Base-by-base conservation (phyloP, 2,888 invertebrate species). In the Plutella xylostella region DNA sequence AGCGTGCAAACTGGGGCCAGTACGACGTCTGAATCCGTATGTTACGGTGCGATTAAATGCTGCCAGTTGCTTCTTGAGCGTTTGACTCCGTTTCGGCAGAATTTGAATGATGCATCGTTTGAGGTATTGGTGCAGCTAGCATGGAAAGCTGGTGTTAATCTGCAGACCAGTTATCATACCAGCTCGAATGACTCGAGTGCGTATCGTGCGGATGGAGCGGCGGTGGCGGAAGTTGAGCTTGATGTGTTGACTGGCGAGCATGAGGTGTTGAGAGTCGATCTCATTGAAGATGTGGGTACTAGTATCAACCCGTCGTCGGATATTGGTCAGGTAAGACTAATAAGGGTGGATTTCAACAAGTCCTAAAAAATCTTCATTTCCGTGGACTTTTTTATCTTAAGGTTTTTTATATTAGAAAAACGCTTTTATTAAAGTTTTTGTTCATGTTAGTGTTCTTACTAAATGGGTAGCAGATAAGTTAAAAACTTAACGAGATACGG, bases 241-340 rank as follows among this genome's bases (percentile, higher is more conserved):
- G 90, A 90, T 61, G 58, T 89, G 4, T 63, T 90, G 37, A 90
- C 90, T 1, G 90, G 90, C 4, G 86, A 88, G 55, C 77, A 85
- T 48, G 62, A 85, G 45, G 60, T 87, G 31, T 57, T 55, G 1
- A 65, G 87, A 46, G 86, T 86, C 1, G 88, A 89, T 60, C 56
- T 89, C 39, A 54, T 87, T 25, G 87, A 87, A 57, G 89, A 89
- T 58, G 71, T 74, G 11, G 88, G 88, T 2, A 65, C 77, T 44
- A 86, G 86, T 59, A 60, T 88, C 49, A 88, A 78, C 61, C 88
- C 88, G 3, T 59, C 72, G 48, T 61, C 88, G 25, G 88, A 89
- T 60, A 60, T 88, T 39, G 88, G 88, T 19, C 88, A 89, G 65
- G 61, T 64, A 50, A 22, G 31, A 25, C 14, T 15, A 3, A 15